phyloP scores from a whole-genome alignment of 2,113 vertebrate genomes.

The Dermatemys mawii region DNA sequence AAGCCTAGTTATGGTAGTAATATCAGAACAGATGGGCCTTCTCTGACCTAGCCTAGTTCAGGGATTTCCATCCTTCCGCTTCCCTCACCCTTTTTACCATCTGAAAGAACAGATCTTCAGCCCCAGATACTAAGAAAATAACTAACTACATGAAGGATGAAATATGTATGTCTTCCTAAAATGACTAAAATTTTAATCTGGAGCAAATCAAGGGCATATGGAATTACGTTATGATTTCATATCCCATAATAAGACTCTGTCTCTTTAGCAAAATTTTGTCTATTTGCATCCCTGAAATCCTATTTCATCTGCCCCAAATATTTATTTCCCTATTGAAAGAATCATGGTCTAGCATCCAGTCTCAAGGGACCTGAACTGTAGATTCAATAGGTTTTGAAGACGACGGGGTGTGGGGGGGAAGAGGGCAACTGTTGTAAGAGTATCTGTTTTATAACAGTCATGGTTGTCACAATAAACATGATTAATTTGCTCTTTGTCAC shows the following conservation, averaged over 20 bases:
- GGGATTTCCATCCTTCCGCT: background rate
- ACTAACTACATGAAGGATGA: background rate
- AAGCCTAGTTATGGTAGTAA: background rate
- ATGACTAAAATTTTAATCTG: background rate
- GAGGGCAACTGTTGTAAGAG: conserved; percentile 40
- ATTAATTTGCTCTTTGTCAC: conserved; percentile 71
- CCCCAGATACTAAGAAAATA: background rate
- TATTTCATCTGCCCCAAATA: background rate
- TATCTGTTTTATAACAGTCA: conserved; percentile 65
- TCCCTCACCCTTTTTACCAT: background rate
- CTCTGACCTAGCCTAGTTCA: background rate
- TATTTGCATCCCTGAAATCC: background rate
- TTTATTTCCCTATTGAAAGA: conserved; percentile 3
- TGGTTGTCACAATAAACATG: conserved; percentile 69
- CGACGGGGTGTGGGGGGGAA: background rate
- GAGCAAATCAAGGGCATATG: background rate
- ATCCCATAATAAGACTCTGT: background rate
- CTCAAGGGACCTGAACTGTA: background rate
- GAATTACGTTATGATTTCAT: background rate
- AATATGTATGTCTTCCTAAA: background rate
- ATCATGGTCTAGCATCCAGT: background rate
- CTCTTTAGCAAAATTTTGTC: background rate
- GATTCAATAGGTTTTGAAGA: conserved; percentile 21
- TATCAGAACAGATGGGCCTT: background rate
- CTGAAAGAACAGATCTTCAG: background rate